Base-by-base conservation (phyloP, 2,113 vertebrate genomes). In the Larimichthys crocea region DNA sequence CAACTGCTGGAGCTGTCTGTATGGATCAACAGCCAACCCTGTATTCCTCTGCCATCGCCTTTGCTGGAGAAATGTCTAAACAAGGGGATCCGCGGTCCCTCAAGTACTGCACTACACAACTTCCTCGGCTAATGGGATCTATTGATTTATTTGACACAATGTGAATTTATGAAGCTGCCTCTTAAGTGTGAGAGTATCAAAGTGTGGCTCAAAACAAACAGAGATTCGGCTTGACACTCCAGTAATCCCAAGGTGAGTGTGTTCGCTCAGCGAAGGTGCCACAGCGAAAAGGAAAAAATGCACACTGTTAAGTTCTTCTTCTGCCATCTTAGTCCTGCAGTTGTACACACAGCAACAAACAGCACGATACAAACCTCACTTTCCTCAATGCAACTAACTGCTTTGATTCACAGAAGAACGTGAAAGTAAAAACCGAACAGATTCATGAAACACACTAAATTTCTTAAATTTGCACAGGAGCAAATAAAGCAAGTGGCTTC, bases 101-200 rank as follows among this genome's bases (percentile, higher is more conserved):
- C 89, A 90, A 91, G 88, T 90, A 89, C 86, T 55, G 66, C 79
- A 77, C 83, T 85, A 64, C 87, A 90, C 85, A 84, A 87, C 89
- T 91, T 93, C 87, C 92, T 85, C 79, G 53, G 77, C 88, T 94
- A 94, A 93, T 92, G 87, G 91, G 84, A 90, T 88, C 83, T 89
- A 93, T 93, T 91, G 91, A 94, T 93, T 93, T 92, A 91, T 90
- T 92, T 89, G 92, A 91, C 93, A 92, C 92, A 88, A 88, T 90
- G 89, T 76, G 89, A 93, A 87, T 93, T 93, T 93, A 89, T 91
- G 90, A 93, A 93, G 93, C 84, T 59, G 84, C 86, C 78, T 86
- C 82, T 92, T 89, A 84, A 87, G 86, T 87, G 90, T 72, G 80
- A 85, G 83, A 74, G 91, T 88, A 92, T 93, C 91, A 93, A 93